Evolutionary conservation across 2,888 invertebrate species (phyloP), one percentile per base, ranked within the genome.

Genomic region (Drosophila pegasa): DNA sequence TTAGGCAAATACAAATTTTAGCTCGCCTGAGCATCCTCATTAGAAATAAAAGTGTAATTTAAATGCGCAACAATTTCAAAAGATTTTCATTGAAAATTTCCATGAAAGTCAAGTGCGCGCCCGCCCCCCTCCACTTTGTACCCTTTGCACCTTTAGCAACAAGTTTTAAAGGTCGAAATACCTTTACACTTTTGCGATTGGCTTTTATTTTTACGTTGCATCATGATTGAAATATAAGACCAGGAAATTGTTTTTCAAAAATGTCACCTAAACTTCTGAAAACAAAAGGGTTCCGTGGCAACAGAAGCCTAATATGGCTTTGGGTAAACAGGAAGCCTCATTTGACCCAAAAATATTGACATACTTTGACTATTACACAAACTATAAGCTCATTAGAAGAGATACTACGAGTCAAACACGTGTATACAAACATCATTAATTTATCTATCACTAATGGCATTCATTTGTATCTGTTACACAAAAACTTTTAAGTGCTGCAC

Each of bases 61-160:
- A 68, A 78, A 75, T 75, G 68, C 63, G 74, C 56, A 78, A 73
- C 63, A 60, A 63, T 63, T 75, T 68, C 61, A 51, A 79, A 76
- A 61, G 77, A 72, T 57, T 59, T 65, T 35, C 50, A 50, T 59
- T 74, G 57, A 60, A 70, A 75, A 64, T 71, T 58, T 52, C 37
- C 31, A 59, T 59, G 37, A 66, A 67, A 48, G 27, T 67, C 18
- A 64, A 74, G 58, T 48, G 59, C 43, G 38, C 22, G 25, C 58
- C 54, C 56, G 33, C 10, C 33, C 14, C 9, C 56, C 10, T 43
- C 1, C 38, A 29, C 40, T 62, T 31, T 59, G 16, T 6, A 16
- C 22, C 22, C 37, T 20, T 22, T 33, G 5, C 41, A 10, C 31
- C n/a, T 3, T 18, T 18, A 35, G 74, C 78, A 75, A 77, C 74